A percentile compares a stretch with the other conserved stretches of the same genome.
phyloP scores from a whole-genome alignment of 2,888 invertebrate species.

The Drosophila monieri region DNA sequence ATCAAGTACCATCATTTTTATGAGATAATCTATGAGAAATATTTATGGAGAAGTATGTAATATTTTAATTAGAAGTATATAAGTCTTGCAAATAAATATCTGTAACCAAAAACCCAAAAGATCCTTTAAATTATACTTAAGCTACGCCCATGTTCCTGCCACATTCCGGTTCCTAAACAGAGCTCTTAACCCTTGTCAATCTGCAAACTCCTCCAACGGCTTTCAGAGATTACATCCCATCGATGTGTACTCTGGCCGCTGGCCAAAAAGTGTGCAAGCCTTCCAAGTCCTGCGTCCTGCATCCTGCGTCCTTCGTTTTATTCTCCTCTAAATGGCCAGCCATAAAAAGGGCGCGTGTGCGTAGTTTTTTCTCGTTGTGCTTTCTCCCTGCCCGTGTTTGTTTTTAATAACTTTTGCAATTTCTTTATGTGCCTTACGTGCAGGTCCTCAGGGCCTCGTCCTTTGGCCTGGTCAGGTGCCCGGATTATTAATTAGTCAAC shows the following conservation, averaged over 20 bases:
- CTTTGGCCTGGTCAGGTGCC: constrained; percentile 50
- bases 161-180: neutral
- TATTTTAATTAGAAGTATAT: too few species aligned
- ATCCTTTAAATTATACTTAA: too few species aligned
- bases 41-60: too few species aligned
- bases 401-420: constrained; percentile 67
- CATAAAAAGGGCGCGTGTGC: constrained; percentile 46
- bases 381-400: constrained; percentile 22
- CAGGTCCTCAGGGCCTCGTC: constrained; percentile 27
- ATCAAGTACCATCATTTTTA: too few species aligned
- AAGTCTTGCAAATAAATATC: too few species aligned
- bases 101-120: too few species aligned
- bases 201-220: constrained; percentile 5
- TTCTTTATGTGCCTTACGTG: constrained; percentile 71
- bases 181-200: constrained; percentile 23
- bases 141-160: neutral
- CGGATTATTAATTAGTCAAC: constrained; percentile 62
- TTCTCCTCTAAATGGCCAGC: constrained; percentile 25
- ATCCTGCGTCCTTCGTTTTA: constrained; percentile 23
- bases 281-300: constrained; percentile 15
- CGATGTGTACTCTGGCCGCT: constrained; percentile 61
- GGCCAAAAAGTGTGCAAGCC: constrained; percentile 42
- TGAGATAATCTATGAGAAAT: too few species aligned
- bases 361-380: constrained; percentile 32
- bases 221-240: constrained; percentile 55